phyloP scores from a whole-genome alignment of 2,113 vertebrate species.

The Nothocercus julius region DNA sequence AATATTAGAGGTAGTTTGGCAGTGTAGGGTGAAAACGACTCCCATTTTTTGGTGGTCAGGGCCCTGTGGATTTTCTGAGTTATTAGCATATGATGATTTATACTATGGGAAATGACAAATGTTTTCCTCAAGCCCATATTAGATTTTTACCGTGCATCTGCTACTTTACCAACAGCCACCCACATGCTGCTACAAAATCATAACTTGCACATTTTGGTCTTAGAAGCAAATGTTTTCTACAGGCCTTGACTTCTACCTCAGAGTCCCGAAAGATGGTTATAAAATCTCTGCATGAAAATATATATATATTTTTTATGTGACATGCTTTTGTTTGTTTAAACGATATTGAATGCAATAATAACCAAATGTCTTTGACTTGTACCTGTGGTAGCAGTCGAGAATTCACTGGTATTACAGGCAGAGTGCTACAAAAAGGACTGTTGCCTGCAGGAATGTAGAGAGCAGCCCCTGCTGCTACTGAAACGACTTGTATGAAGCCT shows the following conservation, averaged over 20 bases:
- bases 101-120: constrained; percentile 47
- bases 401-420: neutral
- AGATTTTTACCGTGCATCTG: constrained; percentile 51
- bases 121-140: constrained; percentile 20
- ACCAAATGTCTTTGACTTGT: neutral
- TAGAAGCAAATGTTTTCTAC: constrained; percentile 17
- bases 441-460: neutral
- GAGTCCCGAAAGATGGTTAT: neutral
- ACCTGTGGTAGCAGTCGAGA: neutral
- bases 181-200: neutral
- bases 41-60: neutral
- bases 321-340: constrained; percentile 30
- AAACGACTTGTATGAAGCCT: neutral
- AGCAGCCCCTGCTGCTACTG: neutral
- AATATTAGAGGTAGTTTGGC: neutral
- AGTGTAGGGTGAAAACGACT: neutral
- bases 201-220: constrained; percentile 29
- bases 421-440: neutral
- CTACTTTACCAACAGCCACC: constrained; percentile 28
- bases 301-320: constrained; percentile 22
- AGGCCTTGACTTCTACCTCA: constrained; percentile 18
- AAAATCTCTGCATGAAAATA: neutral
- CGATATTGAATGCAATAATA: neutral
- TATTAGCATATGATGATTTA: neutral
- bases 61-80: neutral